Base-by-base conservation (phyloP, 2,888 invertebrate species). In the Physocephala rufipes region DNA sequence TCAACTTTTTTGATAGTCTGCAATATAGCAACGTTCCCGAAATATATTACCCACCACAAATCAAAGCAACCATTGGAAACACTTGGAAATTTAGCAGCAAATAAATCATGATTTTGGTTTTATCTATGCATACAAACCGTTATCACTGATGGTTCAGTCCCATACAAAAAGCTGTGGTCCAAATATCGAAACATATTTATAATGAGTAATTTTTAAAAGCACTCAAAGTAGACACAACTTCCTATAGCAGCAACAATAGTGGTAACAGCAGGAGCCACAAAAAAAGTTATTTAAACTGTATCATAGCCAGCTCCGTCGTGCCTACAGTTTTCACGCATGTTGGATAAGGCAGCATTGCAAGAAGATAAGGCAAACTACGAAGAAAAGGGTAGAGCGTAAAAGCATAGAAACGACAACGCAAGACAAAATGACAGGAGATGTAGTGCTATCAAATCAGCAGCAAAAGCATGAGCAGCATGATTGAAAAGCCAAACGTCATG, bases 271-370 rank as follows among this genome's bases (percentile, higher is more conserved):
- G 30, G 36, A 28, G 16, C 13, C 36, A 62, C 21, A 36, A 19
- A 62, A 43, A 43, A 62, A 43, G n/a, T 43, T 43, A 62, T 36
- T 36, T 62, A 63, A 63, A 21, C 63, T 63, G 63, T 49, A 63
- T 21, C 47, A 63, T 45, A 63, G 26, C 62, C 24, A 47, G 21
- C 63, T 63, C 36, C 4, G 36, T 36, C 36, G 63, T 26, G 55
- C 62, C 43, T 19, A 45, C 62, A 36, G 36, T 62, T 61, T n/a
- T 43, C 30, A 45, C 45, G 62, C 12, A 36, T 36, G n/a, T 61
- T 62, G 45, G 62, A n/a, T 15, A 30, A n/a, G 16, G 2, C 62
- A 19, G 62, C 19, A 2, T 12, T 12, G 19, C 19, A 62, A 43
- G 13, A 45, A 19, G 36, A 36, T 36, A 9, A 36, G 36, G 36